Evolutionary conservation across 2,888 invertebrate species (phyloP).

Genomic region (Tupiocoris notatus): DNA sequence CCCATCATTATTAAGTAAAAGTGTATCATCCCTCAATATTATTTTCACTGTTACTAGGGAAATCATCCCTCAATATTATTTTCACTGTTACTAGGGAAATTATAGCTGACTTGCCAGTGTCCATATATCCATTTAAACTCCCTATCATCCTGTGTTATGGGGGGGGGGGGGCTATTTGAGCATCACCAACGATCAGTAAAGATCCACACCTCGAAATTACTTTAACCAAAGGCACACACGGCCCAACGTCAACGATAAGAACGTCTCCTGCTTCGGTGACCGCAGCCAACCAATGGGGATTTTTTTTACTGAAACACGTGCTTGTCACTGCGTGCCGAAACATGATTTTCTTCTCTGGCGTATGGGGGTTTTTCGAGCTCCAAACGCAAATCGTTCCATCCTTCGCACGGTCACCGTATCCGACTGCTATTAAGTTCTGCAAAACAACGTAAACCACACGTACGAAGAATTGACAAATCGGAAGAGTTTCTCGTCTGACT

Average conservation of each 20-base stretch:
- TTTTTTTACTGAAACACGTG: conserved; percentile 34
- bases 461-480: neutral
- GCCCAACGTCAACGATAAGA: conserved; percentile 41
- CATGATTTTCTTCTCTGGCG: conserved; percentile 31
- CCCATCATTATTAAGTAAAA: too few species aligned
- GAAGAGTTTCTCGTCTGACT: neutral
- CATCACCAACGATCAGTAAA: too few species aligned
- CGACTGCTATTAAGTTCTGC: conserved; percentile 42
- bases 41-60: too few species aligned
- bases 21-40: too few species aligned
- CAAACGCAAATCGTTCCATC: conserved; percentile 30
- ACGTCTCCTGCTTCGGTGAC: conserved; percentile 39
- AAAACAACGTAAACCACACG: neutral
- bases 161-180: too few species aligned
- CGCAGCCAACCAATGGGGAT: conserved; percentile 37
- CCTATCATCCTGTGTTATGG: too few species aligned
- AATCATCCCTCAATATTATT: too few species aligned
- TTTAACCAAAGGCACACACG: conserved; percentile 22
- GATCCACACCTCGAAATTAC: conserved; percentile 18
- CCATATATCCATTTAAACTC: too few species aligned
- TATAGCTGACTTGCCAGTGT: too few species aligned
- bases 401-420: conserved; percentile 40
- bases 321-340: conserved; percentile 37
- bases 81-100: too few species aligned
- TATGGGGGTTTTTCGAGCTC: conserved; percentile 43